These are phyloP conservation scores for Andinoacara biseriatus DNA, from an alignment of 2,113 vertebrate species.

Conservation along the genomic window DNA sequence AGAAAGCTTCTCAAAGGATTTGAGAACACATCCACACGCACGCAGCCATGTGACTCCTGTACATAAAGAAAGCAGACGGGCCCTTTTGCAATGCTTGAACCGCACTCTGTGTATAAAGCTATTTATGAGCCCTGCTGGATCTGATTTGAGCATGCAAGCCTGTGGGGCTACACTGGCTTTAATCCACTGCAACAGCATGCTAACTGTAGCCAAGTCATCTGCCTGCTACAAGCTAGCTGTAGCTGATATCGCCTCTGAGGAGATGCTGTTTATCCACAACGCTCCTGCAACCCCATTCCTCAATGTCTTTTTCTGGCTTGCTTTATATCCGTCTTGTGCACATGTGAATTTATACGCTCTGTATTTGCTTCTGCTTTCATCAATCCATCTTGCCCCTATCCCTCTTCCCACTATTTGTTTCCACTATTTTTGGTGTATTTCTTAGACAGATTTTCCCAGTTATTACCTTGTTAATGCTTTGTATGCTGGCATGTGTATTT, in stretches of 20 bases:
- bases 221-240: background rate
- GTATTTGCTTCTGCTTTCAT: background rate
- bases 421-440: background rate
- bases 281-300: background rate
- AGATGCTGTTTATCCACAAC: background rate
- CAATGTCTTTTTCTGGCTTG: background rate
- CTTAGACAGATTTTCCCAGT: background rate
- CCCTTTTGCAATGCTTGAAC: background rate
- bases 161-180: slow-evolving; percentile 30
- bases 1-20: background rate
- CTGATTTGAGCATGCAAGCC: slow-evolving; percentile 15
- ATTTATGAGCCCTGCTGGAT: slow-evolving; percentile 21
- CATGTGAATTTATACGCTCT: background rate
- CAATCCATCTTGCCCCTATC: background rate
- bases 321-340: background rate
- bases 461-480: background rate
- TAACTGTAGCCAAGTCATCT: slow-evolving; percentile 9
- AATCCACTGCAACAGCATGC: background rate
- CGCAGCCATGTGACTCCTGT: background rate
- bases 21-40: background rate
- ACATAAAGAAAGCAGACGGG: background rate
- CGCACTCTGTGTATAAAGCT: background rate
- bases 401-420: background rate
- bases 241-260: slow-evolving; percentile 8
- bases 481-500: background rate